A percentile compares a stretch with the other conserved stretches of the same genome.
Evolutionary conservation across 2,888 invertebrate genomes (phyloP).

Genomic region (Alentia gelatinosa): DNA sequence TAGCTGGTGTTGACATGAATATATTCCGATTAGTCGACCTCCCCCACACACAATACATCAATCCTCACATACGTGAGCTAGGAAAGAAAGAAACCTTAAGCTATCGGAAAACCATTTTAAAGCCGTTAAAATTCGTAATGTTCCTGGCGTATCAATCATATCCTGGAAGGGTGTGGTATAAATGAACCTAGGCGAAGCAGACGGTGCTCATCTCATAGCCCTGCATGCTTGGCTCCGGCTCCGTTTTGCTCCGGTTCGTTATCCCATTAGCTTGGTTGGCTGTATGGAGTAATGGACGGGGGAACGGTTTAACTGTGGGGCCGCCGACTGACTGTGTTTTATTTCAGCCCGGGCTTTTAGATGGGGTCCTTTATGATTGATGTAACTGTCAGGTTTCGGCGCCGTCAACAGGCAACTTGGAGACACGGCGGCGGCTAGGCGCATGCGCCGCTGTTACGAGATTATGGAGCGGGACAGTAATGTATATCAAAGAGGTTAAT

Average conservation of each 20-base stretch:
- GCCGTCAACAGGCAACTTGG: neutral
- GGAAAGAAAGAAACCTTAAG: no score
- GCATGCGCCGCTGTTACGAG: neutral
- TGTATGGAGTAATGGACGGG: neutral
- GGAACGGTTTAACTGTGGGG: neutral
- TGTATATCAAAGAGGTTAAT: no score
- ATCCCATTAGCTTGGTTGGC: neutral
- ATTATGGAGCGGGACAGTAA: neutral
- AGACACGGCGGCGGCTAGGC: neutral
- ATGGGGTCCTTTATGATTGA: slow-evolving; percentile 8
- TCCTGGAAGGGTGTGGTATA: no score
- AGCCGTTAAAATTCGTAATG: no score
- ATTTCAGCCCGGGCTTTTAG: slow-evolving; percentile 18
- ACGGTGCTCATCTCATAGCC: no score
- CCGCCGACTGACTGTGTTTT: neutral
- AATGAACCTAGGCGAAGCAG: no score
- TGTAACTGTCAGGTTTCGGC: neutral
- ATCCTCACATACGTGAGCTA: no score
- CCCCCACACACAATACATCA: no score
- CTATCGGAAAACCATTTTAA: no score
- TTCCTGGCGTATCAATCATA: no score
- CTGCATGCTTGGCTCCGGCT: neutral
- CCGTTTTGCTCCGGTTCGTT: neutral
- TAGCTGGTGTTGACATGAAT: no score
- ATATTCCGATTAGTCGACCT: no score